Evolutionary conservation across 2,888 invertebrate species (phyloP), one percentile per base, ranked within the genome.

Genomic region (Synanthedon vespiformis): DNA sequence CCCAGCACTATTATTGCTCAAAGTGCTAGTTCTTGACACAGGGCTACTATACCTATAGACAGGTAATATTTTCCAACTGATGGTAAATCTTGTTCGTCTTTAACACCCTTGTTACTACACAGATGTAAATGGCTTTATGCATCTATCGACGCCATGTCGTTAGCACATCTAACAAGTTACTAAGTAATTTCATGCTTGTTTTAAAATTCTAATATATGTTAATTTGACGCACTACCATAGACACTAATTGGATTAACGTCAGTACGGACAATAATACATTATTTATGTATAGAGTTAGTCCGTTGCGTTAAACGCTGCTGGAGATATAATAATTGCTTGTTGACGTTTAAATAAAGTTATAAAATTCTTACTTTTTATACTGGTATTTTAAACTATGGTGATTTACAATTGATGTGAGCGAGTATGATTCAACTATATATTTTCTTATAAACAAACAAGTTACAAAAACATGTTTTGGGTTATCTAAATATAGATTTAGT

Each of bases 171-270:
- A 70, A 67, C 67, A 59, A 66, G 71, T 66, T 58, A 61, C 67
- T 63, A 63, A 72, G 75, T 77, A 75, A 76, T 77, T 75, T 74
- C 70, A 67, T 71, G 61, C 64, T 69, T 70, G 61, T 69, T 82
- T 81, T 82, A 74, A 80, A 82, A 78, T 82, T 81, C 64, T 79
- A 82, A 84, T 80, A 61, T 67, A 84, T 84, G 82, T 61, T 75
- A 84, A 84, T 82, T 73, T 75, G 80, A 80, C 77, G 74, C 63
- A 61, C 74, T 64, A 60, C 63, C 58, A 61, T 61, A 57, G 70
- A 63, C 72, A 59, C 77, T 84, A 83, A 83, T 84, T 84, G 82
- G 81, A 81, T 82, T 78, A 78, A 72, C 65, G 66, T 65, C 57
- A 57, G 60, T 65, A 63, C 58, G 55, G 54, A 60, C 53, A 51